Percentiles rank a stretch among this genome's conserved stretches.
Evolutionary conservation across 2,888 invertebrate species (phyloP).

Genomic region (Mallateleia sp.): DNA sequence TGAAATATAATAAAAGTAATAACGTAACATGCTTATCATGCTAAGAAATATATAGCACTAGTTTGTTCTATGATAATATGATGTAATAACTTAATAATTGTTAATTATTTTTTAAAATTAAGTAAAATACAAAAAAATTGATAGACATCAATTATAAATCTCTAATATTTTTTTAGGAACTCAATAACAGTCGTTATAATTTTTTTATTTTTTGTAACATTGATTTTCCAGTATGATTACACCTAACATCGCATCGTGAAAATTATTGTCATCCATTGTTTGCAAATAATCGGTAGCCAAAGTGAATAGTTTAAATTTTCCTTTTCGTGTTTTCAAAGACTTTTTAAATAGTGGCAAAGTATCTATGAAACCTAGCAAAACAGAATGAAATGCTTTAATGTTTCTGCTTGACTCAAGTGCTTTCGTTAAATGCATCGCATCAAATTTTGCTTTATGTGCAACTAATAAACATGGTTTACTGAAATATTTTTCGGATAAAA

Average conservation of each 20-base stretch:
- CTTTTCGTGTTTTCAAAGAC: slow-evolving; percentile 15
- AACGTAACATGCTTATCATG: slow-evolving; percentile 5
- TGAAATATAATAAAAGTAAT: slow-evolving; percentile 1
- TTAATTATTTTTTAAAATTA: background rate
- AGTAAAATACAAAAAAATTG: background rate
- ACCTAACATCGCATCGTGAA: slow-evolving; percentile 7
- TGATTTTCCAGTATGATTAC: background rate
- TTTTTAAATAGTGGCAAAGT: slow-evolving; percentile 22
- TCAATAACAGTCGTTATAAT: background rate
- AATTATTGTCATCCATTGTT: slow-evolving; percentile 15
- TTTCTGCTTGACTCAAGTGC: background rate
- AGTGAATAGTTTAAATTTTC: slow-evolving; percentile 19
- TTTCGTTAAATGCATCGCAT: slow-evolving; percentile 28
- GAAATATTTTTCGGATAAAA: slow-evolving; percentile 4
- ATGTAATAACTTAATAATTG: slow-evolving; percentile 5
- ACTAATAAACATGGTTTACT: slow-evolving; percentile 43
- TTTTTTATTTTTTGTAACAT: background rate
- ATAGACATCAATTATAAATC: background rate
- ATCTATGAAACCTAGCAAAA: slow-evolving; percentile 15
- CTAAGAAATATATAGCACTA: slow-evolving; percentile 3
- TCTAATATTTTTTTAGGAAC: background rate
- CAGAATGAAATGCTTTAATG: slow-evolving; percentile 5
- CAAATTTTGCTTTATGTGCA: slow-evolving; percentile 50
- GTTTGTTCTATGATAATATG: background rate
- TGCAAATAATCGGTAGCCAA: slow-evolving; percentile 6